Percentiles rank a stretch among this genome's conserved stretches.
Evolutionary conservation across 2,797 vertebrate genomes (phyloP).

Genomic region (Spea hammondii): DNA sequence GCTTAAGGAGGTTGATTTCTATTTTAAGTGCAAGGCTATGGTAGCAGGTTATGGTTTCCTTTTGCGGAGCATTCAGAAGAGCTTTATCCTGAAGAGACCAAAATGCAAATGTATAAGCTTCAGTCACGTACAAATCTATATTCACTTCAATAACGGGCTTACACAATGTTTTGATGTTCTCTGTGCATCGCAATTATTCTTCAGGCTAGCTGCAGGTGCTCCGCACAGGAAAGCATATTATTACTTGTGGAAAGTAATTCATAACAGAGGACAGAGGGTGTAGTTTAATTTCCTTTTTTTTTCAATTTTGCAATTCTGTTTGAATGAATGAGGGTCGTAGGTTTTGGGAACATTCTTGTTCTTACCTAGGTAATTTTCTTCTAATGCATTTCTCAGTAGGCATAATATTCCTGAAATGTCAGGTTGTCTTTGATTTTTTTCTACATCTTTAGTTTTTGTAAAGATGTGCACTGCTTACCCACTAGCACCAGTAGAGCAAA

Average conservation of each 20-base stretch:
- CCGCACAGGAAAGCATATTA: background rate
- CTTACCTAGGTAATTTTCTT: too few species aligned
- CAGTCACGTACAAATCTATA: slow-evolving; percentile 25
- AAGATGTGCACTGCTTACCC: too few species aligned
- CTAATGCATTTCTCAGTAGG: too few species aligned
- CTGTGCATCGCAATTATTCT: slow-evolving; percentile 8
- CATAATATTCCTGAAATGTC: too few species aligned
- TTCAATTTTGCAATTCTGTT: too few species aligned
- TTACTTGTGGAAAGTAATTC: slow-evolving; percentile 5
- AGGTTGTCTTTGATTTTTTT: too few species aligned
- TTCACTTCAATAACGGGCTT: slow-evolving; percentile 19
- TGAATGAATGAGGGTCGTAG: too few species aligned
- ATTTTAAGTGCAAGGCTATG: slow-evolving; percentile 7
- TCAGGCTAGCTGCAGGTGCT: slow-evolving; percentile 17
- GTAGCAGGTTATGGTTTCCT: background rate
- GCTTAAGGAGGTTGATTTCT: slow-evolving; percentile 26
- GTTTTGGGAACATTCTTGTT: too few species aligned
- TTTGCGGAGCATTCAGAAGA: slow-evolving; percentile 17
- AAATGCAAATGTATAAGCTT: slow-evolving; percentile 32
- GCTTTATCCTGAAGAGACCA: slow-evolving; percentile 7
- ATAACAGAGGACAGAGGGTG: background rate
- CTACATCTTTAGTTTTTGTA: too few species aligned
- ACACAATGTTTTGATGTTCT: slow-evolving; percentile 12
- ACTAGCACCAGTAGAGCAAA: too few species aligned
- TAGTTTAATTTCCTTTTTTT: background rate